Conservation (phyloP, 2,797 vertebrate genomes). For the Scarus forsteni region DNA sequence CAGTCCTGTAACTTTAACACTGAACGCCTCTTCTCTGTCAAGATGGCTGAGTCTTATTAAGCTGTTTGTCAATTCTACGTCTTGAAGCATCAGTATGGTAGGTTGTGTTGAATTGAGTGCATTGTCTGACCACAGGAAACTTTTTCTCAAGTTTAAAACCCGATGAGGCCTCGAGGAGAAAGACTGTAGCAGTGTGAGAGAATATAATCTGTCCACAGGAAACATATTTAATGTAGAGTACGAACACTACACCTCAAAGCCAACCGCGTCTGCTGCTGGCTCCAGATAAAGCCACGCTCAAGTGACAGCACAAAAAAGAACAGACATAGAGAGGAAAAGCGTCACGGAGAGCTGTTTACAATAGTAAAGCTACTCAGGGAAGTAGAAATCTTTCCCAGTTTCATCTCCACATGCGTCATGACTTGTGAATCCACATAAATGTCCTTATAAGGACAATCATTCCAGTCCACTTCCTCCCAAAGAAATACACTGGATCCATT, state of each 20-base stretch:
- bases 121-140: conserved; percentile 31
- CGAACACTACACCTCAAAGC: no score
- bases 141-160: conserved; percentile 44
- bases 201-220: no score
- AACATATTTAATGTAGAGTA: no score
- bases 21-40: no score
- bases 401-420: conserved; percentile 57
- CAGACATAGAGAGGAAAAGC: neutral
- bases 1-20: conserved; percentile 18
- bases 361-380: neutral
- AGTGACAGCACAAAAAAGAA: no score
- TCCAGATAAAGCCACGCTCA: no score
- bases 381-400: conserved; percentile 27
- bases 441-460: conserved; percentile 76
- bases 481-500: neutral
- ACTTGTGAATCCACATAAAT: conserved; percentile 62
- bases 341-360: neutral
- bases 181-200: no score
- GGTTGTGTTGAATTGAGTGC: conserved; percentile 15
- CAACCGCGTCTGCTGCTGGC: no score
- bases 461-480: conserved; percentile 13
- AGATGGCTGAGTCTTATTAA: no score
- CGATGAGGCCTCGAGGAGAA: conserved; percentile 16
- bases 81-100: neutral
- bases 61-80: no score